phyloP scores from a whole-genome alignment of 2,113 vertebrate genomes.

The Oplegnathus fasciatus region DNA sequence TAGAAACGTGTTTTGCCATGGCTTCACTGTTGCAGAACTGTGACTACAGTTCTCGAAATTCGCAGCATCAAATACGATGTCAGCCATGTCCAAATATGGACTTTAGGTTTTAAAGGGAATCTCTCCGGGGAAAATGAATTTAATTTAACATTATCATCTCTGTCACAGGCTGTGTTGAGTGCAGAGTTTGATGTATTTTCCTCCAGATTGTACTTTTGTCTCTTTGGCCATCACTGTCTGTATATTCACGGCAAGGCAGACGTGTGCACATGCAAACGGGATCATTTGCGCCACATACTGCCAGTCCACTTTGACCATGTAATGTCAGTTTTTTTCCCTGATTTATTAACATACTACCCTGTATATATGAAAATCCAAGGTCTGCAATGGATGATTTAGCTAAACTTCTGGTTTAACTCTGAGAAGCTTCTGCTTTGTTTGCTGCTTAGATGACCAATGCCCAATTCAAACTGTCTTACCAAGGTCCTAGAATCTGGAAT shows the following conservation, averaged over 20 bases:
- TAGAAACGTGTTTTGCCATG: conserved; percentile 3
- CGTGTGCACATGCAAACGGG: neutral
- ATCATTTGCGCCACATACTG: no score
- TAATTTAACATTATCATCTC: neutral
- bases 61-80: neutral
- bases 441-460: no score
- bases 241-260: neutral
- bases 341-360: neutral
- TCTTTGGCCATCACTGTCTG: neutral
- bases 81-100: neutral
- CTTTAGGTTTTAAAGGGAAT: neutral
- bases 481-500: no score
- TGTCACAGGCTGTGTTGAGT: neutral
- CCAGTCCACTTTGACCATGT: no score
- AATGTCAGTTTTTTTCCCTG: no score
- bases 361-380: no score
- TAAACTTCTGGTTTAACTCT: neutral
- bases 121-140: neutral
- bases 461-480: no score
- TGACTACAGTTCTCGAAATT: neutral
- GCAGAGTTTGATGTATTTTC: neutral
- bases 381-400: neutral
- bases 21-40: neutral
- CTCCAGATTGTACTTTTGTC: neutral
- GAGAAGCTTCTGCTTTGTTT: no score